Conservation (phyloP, 2,113 vertebrate genomes). For the Oncorhynchus masou region DNA sequence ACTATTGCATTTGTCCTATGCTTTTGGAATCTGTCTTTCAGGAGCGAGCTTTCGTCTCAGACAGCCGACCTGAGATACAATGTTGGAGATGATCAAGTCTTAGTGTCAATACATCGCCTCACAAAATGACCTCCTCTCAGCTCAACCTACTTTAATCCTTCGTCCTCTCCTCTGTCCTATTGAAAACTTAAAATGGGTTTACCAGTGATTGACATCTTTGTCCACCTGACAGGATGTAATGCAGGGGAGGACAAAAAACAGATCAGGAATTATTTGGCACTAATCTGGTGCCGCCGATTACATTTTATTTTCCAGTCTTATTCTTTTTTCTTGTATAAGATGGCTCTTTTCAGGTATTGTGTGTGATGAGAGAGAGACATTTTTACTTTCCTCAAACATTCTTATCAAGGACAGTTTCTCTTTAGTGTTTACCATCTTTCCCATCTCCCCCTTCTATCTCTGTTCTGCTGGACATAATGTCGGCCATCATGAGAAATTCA, state of each 20-base stretch:
- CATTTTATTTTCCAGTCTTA: slow-evolving; percentile 58
- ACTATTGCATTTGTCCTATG: neutral
- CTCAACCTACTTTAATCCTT: slow-evolving; percentile 78
- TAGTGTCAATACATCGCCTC: slow-evolving; percentile 71
- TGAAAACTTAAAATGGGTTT: slow-evolving; percentile 78
- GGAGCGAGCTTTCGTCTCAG: slow-evolving; percentile 30
- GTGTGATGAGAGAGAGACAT: neutral
- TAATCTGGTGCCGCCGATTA: slow-evolving; percentile 71
- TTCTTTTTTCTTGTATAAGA: slow-evolving; percentile 68
- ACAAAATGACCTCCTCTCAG: slow-evolving; percentile 57
- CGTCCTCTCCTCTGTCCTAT: slow-evolving; percentile 67
- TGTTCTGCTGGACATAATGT: neutral
- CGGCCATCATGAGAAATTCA: neutral
- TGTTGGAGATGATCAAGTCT: slow-evolving; percentile 68
- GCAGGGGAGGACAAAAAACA: slow-evolving; percentile 62
- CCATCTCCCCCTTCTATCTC: neutral
- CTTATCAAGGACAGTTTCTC: neutral
- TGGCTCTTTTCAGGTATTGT: slow-evolving; percentile 57
- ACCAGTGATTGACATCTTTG: slow-evolving; percentile 80
- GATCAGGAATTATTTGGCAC: slow-evolving; percentile 70
- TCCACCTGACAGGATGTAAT: slow-evolving; percentile 76
- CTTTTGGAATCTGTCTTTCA: slow-evolving; percentile 14
- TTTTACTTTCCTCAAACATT: neutral
- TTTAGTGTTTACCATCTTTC: neutral
- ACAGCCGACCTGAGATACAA: slow-evolving; percentile 59